A percentile compares a stretch with the other conserved stretches of the same genome.
phyloP scores from a whole-genome alignment of 2,113 vertebrate genomes.

The Cygnus atratus region DNA sequence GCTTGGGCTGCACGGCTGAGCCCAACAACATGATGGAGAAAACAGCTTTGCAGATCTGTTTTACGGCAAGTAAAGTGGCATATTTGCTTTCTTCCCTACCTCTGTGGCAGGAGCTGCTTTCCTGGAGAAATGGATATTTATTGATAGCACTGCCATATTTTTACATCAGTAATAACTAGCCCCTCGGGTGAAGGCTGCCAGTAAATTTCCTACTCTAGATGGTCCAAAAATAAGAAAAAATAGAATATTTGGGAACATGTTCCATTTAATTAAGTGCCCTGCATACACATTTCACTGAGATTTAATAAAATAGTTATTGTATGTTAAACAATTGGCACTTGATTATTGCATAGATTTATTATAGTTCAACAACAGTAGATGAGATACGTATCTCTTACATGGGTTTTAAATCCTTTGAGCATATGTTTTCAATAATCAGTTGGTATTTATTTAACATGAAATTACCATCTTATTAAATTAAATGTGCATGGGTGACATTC shows the following conservation, averaged over 20 bases:
- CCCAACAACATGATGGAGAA: background rate
- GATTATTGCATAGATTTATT: conserved; percentile 56
- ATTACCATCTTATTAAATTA: conserved; percentile 70
- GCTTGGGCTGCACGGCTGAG: background rate
- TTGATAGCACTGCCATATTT: conserved; percentile 53
- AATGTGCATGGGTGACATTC: conserved; percentile 52
- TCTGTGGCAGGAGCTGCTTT: conserved; percentile 13
- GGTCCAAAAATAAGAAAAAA: conserved; percentile 45
- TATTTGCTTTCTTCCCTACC: background rate
- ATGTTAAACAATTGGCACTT: conserved; percentile 61
- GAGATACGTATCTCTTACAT: conserved; percentile 27
- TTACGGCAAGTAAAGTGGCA: background rate
- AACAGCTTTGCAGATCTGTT: background rate
- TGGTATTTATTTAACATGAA: conserved; percentile 68
- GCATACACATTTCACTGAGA: background rate
- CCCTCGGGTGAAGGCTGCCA: conserved; percentile 20
- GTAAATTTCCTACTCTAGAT: conserved; percentile 36
- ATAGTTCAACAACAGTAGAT: conserved; percentile 25
- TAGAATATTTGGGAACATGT: conserved; percentile 26
- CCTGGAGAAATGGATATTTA: conserved; percentile 28
- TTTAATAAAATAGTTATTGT: conserved; percentile 62
- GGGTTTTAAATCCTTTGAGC: conserved; percentile 51
- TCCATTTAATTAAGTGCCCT: conserved; percentile 46
- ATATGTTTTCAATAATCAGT: conserved; percentile 61
- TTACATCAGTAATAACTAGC: conserved; percentile 13